These are phyloP conservation scores for Anorthoa munda DNA, from an alignment of 2,888 invertebrate species.

Conservation along the genomic window DNA sequence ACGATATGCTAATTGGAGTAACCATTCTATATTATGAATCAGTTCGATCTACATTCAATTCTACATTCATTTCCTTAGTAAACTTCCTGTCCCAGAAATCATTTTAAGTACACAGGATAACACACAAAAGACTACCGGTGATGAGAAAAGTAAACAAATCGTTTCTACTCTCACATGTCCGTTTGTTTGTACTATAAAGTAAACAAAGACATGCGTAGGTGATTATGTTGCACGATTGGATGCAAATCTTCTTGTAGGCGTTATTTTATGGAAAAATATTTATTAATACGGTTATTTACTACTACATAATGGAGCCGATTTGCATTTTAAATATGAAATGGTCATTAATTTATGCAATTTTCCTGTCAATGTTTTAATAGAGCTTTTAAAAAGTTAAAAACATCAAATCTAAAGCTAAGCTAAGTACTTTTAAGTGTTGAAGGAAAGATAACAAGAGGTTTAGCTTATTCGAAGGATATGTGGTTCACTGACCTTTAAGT, in stretches of 20 bases:
- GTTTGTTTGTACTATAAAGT: slow-evolving; percentile 36
- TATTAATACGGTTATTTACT: slow-evolving; percentile 38
- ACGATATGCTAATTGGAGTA: background rate
- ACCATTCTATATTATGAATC: background rate
- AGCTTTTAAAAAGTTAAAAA: slow-evolving; percentile 55
- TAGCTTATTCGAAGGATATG: slow-evolving; percentile 9
- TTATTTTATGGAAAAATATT: slow-evolving; percentile 39
- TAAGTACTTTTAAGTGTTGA: slow-evolving; percentile 14
- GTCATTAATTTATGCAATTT: slow-evolving; percentile 45
- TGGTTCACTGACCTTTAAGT: slow-evolving; percentile 26
- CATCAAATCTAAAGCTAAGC: slow-evolving; percentile 18
- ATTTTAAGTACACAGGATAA: slow-evolving; percentile 26
- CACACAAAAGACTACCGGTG: slow-evolving; percentile 47
- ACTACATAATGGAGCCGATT: slow-evolving; percentile 47
- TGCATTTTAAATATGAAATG: slow-evolving; percentile 49
- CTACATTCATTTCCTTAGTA: background rate
- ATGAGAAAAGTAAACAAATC: slow-evolving; percentile 54
- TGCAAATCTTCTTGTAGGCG: slow-evolving; percentile 51
- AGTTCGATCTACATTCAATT: slow-evolving; percentile 4
- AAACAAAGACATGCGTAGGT: slow-evolving; percentile 43
- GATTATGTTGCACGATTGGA: slow-evolving; percentile 19
- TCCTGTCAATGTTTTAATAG: slow-evolving; percentile 34
- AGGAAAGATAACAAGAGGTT: background rate
- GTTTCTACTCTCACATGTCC: slow-evolving; percentile 43
- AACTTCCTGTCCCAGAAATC: slow-evolving; percentile 31